Evolutionary conservation across 1,140 invertebrate species (phyloP), one percentile per base, ranked within the genome.

Genomic region (Bombus superbus): DNA sequence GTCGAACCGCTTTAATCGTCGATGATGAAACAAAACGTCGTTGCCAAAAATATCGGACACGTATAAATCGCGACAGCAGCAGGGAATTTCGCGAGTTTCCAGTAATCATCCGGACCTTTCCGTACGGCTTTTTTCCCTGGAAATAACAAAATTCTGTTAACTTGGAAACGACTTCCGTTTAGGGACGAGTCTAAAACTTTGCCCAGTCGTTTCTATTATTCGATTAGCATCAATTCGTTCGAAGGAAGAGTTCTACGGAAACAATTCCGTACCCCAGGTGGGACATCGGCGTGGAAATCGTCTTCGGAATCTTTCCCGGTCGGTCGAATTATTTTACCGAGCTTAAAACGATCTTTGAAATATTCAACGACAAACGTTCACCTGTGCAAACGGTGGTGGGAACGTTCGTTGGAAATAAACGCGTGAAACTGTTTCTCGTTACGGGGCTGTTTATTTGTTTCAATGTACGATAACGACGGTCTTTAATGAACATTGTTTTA

Each of bases 301-400:
- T 38, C 64, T 15, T 77, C 40, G 64, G 74, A 69, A 42, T 10
- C 64, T 11, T 28, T 35, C 47, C 18, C 47, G 22, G 18, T 5
- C 18, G 47, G 18, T 35, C 13, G 73, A 85, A 85, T 88, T 78
- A 78, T 81, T 88, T 88, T 71, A 15, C 8, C 35, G 38, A 38
- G 44, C 47, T 71, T 57, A 57, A 66, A 66, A n/a, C 47, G 44
- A 25, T 22, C 64, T n/a, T 25, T 73, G 71, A 86, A 81, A 89
- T 74, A 89, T 80, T 81, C 71, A 73, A n/a, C 38, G 83, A 80
- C 76, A 77, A 87, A 75, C 79, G 75, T 28, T 8, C 64, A 62
- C 40, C 53, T 57, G 42, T 73, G 77, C 35, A 68, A 88, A 88
- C 18, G 68, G 66, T 66, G 15, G 35, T 18, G 69, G 32, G 44